Evolutionary conservation across 30 jellyfish, hydroid and myxozoan species (phyloP), one percentile per base, ranked within the genome.

Genomic region (Rhopilema esculentum): DNA sequence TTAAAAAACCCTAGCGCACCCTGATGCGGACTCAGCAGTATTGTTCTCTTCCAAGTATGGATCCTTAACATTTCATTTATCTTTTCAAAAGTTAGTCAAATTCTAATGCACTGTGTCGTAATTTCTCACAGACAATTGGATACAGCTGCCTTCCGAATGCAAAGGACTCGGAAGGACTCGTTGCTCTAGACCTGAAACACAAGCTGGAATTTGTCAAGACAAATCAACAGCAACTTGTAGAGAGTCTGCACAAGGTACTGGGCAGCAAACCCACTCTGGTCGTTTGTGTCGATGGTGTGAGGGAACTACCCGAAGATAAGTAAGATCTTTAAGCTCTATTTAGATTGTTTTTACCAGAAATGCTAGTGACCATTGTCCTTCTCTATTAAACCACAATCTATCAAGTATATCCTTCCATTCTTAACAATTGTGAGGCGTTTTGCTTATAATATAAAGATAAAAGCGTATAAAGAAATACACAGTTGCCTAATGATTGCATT

Each of bases 141-240:
- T 92, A 92, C 87, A 92, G 98, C 79, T 92, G 98, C 68, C 69
- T 92, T 0, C 98, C 98, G 4, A 72, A 94, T 23, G 97, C 98
- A 49, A 92, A 92, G 73, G 97, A 92, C 48, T 77, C 88, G 18
- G 98, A 92, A 79, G 98, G 98, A 2, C 82, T 92, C 0, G 90
- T 92, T 74, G 94, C 98, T 1, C 75, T 92, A 30, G 98, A 92
- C 49, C 57, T 92, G 89, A 92, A 86, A 51, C 98, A 92, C 78
- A 92, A 92, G 49, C 72, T 79, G 18, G 91, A 79, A 50, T 87
- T 52, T 67, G 92, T 92, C 49, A 92, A 92, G 80, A 72, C 83
- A 0, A 92, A 92, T 69, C 98, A 92, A 73, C 96, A 88, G 48
- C 98, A 92, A 53, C 50, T 92, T 6, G 98, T 92, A 0, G 98